phyloP scores from a whole-genome alignment of 2,113 vertebrate species.

The Thymallus thymallus region DNA sequence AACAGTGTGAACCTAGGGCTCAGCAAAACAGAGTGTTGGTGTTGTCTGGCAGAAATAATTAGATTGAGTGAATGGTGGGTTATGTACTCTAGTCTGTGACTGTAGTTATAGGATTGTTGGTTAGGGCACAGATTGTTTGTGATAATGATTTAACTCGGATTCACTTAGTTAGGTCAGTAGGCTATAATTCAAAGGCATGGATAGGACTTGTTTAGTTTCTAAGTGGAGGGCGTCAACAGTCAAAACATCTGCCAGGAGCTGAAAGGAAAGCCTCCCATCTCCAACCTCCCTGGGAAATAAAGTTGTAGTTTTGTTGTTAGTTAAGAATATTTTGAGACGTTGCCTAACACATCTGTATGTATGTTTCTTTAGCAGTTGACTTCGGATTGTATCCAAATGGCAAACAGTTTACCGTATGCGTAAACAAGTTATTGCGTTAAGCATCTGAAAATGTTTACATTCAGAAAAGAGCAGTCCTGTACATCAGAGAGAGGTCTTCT shows the following conservation, averaged over 20 bases:
- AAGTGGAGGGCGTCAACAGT: constrained; percentile 47
- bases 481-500: neutral
- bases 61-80: constrained; percentile 6
- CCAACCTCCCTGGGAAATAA: constrained; percentile 22
- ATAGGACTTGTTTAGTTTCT: constrained; percentile 36
- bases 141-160: constrained; percentile 22
- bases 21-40: neutral
- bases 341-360: neutral
- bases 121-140: constrained; percentile 8
- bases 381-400: neutral
- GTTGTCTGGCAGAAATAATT: neutral
- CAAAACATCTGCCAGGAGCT: constrained; percentile 39
- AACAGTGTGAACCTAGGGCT: constrained; percentile 21
- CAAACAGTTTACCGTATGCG: neutral
- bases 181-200: neutral
- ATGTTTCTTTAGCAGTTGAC: neutral
- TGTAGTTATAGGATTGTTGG: neutral
- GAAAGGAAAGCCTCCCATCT: constrained; percentile 3
- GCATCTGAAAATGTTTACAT: no score
- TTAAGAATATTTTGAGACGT: neutral
- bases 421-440: neutral
- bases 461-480: neutral
- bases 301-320: constrained; percentile 28
- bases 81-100: constrained; percentile 3
- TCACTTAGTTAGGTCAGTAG: constrained; percentile 2